phyloP scores from a whole-genome alignment of 2,888 invertebrate species.

The Halocaridina rubra region DNA sequence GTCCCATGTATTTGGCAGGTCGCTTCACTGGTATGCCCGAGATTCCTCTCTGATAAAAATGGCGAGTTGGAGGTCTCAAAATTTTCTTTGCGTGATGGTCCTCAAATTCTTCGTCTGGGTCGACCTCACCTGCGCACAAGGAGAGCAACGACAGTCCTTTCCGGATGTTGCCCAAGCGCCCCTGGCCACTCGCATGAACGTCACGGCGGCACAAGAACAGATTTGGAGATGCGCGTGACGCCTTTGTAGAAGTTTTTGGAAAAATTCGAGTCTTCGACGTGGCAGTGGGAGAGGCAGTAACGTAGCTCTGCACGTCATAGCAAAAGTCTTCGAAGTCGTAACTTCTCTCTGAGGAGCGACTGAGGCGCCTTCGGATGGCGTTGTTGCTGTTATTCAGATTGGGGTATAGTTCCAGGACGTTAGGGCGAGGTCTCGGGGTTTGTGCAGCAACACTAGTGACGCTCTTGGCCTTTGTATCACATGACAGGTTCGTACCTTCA shows the following conservation, averaged over 20 bases:
- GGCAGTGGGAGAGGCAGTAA: too few relatives aligned
- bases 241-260: not conserved
- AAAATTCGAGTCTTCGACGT: too few relatives aligned
- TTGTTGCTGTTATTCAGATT: not conserved
- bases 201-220: slow-evolving; percentile 18
- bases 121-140: slow-evolving; percentile 45
- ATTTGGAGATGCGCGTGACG: slow-evolving; percentile 6
- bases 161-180: slow-evolving; percentile 19
- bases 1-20: slow-evolving; percentile 35
- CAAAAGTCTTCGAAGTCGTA: not conserved
- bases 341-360: not conserved
- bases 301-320: too few relatives aligned
- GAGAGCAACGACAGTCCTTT: slow-evolving; percentile 58
- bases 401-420: not conserved
- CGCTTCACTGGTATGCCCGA: slow-evolving; percentile 59
- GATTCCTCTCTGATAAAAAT: slow-evolving; percentile 42
- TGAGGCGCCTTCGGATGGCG: slow-evolving; percentile 6
- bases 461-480: not conserved
- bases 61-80: slow-evolving; percentile 53
- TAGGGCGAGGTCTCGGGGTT: not conserved
- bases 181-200: too few relatives aligned
- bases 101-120: slow-evolving; percentile 21
- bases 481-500: not conserved
- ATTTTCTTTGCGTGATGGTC: slow-evolving; percentile 45
- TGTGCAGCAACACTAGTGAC: not conserved